Conservation (phyloP, 2,113 vertebrate species). For the Lethenteron camtschaticum region DNA sequence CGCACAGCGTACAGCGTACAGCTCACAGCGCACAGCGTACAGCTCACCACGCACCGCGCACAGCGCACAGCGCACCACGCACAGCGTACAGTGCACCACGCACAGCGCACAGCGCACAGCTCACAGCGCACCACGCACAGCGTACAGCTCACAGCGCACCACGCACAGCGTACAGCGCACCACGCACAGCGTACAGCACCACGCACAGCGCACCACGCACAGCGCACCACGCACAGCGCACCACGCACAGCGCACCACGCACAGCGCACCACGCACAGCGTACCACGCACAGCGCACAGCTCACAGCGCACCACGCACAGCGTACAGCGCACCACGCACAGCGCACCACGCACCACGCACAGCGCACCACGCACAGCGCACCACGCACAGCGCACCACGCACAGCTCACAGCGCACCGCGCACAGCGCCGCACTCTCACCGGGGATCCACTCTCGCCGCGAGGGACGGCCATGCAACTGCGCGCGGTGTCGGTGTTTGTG, state of each 20-base stretch:
- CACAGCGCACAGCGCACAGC: no score
- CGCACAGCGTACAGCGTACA: no score
- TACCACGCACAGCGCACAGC: no score
- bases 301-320: constrained; percentile 14
- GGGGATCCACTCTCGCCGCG: no score
- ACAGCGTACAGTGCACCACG: constrained; percentile 21
- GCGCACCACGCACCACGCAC: constrained; percentile 14
- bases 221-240: constrained; percentile 13
- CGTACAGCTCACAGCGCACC: no score
- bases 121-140: constrained; percentile 14
- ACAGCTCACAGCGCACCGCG: neutral
- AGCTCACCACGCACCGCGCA: no score
- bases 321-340: constrained; percentile 14
- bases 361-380: constrained; percentile 13
- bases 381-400: constrained; percentile 14
- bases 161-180: constrained; percentile 14
- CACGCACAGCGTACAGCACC: constrained; percentile 13
- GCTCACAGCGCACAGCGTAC: no score
- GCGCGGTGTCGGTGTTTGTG: no score
- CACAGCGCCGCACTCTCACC: no score
- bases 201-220: constrained; percentile 14
- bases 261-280: constrained; percentile 13
- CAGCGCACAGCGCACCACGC: no score
- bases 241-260: constrained; percentile 14
- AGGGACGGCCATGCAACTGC: no score